phyloP scores from a whole-genome alignment of 2,888 invertebrate genomes.

The Drosophila pseudotalamancana region DNA sequence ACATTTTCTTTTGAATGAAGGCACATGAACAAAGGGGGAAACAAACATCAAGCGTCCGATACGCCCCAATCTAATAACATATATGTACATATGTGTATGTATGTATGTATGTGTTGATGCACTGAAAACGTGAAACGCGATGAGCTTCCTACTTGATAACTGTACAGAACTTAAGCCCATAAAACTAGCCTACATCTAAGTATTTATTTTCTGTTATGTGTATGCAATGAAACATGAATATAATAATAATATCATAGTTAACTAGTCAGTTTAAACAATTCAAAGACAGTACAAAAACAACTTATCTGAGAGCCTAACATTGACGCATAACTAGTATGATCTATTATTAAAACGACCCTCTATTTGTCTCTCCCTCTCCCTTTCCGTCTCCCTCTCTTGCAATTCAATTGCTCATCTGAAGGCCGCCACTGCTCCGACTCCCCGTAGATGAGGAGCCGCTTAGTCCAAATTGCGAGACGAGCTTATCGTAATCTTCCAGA shows the following conservation, averaged over 20 bases:
- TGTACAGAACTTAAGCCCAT: slow-evolving; percentile 35
- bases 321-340: not conserved
- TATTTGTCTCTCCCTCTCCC: not conserved
- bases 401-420: slow-evolving; percentile 80
- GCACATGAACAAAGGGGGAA: slow-evolving; percentile 71
- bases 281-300: not conserved
- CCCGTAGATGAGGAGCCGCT: slow-evolving; percentile 81
- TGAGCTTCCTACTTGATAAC: slow-evolving; percentile 39
- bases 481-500: slow-evolving; percentile 83
- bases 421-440: slow-evolving; percentile 80
- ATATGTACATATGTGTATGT: not conserved
- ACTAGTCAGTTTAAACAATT: slow-evolving; percentile 41
- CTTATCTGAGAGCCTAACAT: not conserved
- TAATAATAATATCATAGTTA: slow-evolving; percentile 49
- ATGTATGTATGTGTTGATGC: slow-evolving; percentile 1
- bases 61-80: slow-evolving; percentile 44
- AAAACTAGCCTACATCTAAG: slow-evolving; percentile 19
- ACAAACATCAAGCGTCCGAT: slow-evolving; percentile 45
- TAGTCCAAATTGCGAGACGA: slow-evolving; percentile 83
- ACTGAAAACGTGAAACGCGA: slow-evolving; percentile 20
- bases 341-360: slow-evolving; percentile 13
- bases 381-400: not conserved
- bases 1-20: slow-evolving; percentile 43
- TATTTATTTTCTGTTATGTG: not conserved
- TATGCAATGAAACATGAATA: slow-evolving; percentile 15